Evolutionary conservation across 1,140 invertebrate species (phyloP).

Genomic region (Dinoponera quadriceps): DNA sequence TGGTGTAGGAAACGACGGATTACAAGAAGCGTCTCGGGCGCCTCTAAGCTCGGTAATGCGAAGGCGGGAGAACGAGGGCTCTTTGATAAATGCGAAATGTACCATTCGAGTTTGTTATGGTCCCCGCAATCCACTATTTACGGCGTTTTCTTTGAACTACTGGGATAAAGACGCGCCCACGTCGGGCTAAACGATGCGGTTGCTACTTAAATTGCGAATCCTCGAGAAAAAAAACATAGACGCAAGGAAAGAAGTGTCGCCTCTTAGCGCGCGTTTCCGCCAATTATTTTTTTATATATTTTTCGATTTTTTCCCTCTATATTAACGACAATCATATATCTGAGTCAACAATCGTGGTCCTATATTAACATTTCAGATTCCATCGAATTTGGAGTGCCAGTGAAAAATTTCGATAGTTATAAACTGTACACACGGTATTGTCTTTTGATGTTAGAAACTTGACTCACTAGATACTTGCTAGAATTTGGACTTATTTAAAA

Average conservation of each 20-base stretch:
- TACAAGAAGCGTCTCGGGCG: conserved; percentile 74
- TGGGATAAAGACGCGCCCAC: conserved; percentile 56
- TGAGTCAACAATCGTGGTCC: too few relatives aligned
- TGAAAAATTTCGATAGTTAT: too few relatives aligned
- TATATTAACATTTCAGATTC: too few relatives aligned
- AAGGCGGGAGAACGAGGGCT: conserved; percentile 69
- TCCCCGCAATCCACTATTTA: conserved; percentile 73
- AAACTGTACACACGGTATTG: too few relatives aligned
- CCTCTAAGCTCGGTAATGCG: conserved; percentile 74
- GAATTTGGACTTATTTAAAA: too few relatives aligned
- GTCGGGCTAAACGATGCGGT: conserved; percentile 70
- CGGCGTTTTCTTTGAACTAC: conserved; percentile 75
- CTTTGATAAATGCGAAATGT: conserved; percentile 77
- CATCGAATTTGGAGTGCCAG: too few relatives aligned
- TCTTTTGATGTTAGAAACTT: too few relatives aligned
- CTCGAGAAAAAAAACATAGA: conserved; percentile 37
- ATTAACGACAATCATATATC: too few relatives aligned
- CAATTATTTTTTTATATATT: neutral
- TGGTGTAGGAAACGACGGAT: conserved; percentile 67
- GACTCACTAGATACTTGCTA: too few relatives aligned
- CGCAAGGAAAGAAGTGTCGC: conserved; percentile 27
- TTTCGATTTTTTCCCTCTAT: too few relatives aligned
- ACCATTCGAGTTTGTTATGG: conserved; percentile 76
- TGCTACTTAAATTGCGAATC: conserved; percentile 53
- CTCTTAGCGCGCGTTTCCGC: neutral